Conservation (phyloP, 2,888 invertebrate species). For the Amphipyra berbera region DNA sequence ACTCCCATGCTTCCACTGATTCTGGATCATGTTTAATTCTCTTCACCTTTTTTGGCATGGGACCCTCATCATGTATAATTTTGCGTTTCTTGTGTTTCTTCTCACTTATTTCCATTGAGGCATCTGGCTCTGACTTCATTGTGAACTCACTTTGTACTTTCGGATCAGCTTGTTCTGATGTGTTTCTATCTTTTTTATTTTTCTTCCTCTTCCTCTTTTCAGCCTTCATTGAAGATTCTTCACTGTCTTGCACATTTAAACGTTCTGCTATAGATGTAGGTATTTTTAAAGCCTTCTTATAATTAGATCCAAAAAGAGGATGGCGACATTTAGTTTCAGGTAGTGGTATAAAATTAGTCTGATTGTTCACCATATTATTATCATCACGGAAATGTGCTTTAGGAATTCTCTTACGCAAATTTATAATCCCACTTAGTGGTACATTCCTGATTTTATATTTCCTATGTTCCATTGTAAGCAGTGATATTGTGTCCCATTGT, state of each 20-base stretch:
- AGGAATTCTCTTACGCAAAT: slow-evolving; percentile 76
- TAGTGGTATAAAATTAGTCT: slow-evolving; percentile 74
- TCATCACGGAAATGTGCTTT: slow-evolving; percentile 73
- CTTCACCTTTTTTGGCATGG: slow-evolving; percentile 62
- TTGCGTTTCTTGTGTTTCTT: slow-evolving; percentile 71
- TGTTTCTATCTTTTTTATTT: slow-evolving; percentile 38
- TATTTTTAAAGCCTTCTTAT: slow-evolving; percentile 75
- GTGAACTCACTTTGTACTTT: slow-evolving; percentile 29
- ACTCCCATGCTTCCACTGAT: slow-evolving; percentile 77
- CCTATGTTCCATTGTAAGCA: slow-evolving; percentile 60
- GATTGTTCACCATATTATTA: slow-evolving; percentile 65
- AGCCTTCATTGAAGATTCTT: slow-evolving; percentile 7
- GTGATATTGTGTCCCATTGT: slow-evolving; percentile 52
- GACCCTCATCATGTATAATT: slow-evolving; percentile 48
- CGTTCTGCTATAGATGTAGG: slow-evolving; percentile 66
- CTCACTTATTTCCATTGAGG: slow-evolving; percentile 37
- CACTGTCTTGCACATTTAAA: slow-evolving; percentile 51
- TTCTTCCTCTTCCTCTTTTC: slow-evolving; percentile 53
- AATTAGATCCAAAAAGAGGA: slow-evolving; percentile 80
- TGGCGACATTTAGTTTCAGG: slow-evolving; percentile 82
- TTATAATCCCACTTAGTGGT: slow-evolving; percentile 64
- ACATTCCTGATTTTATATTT: slow-evolving; percentile 65
- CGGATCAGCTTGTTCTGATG: slow-evolving; percentile 12
- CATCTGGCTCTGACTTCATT: slow-evolving; percentile 30
- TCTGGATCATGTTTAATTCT: slow-evolving; percentile 68